Conservation (phyloP, 2,113 vertebrate species). For the Onychostoma macrolepis region DNA sequence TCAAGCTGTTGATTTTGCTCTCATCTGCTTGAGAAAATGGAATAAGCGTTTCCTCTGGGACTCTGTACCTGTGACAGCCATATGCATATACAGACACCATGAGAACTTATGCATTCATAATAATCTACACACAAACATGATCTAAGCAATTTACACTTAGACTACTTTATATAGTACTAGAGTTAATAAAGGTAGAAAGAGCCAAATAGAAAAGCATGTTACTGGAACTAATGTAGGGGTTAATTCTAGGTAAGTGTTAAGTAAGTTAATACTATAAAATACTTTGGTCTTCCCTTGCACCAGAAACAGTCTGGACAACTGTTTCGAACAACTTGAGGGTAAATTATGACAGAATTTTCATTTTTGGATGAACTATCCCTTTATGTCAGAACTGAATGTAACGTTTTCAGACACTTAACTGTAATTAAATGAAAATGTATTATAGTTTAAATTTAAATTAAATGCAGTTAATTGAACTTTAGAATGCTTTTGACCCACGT, state of each 20-base stretch:
- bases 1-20: conserved; percentile 85
- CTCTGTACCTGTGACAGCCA: conserved; percentile 76
- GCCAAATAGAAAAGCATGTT: neutral
- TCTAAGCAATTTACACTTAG: neutral
- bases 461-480: neutral
- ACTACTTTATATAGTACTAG: neutral
- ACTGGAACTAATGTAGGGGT: neutral
- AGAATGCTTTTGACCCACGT: neutral
- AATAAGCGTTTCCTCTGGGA: conserved; percentile 82
- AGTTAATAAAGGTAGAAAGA: neutral
- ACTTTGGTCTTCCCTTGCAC: no score
- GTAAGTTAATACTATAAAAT: no score
- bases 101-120: neutral
- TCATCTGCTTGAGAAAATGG: conserved; percentile 86
- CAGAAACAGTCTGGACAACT: no score
- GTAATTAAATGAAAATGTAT: neutral
- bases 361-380: no score
- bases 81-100: neutral
- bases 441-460: neutral
- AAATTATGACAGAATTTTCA: no score
- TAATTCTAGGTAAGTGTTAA: no score
- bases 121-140: neutral
- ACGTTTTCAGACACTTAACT: neutral
- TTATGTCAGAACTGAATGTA: neutral
- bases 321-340: no score